Conservation (phyloP, 2,113 vertebrate genomes). For the Peromyscus californicus region DNA sequence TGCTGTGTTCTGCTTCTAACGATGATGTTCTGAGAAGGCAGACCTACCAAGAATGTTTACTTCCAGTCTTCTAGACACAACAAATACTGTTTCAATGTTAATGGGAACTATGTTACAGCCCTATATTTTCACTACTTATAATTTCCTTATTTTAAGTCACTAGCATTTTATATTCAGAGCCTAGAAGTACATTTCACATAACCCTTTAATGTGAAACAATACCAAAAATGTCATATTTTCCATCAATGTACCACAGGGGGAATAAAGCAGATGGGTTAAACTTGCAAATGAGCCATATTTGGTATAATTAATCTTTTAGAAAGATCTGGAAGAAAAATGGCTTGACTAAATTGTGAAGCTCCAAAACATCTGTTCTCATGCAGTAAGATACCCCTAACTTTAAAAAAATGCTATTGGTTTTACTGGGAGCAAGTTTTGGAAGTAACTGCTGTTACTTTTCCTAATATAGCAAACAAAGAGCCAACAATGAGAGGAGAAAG, state of each 20-base stretch:
- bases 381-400: background rate
- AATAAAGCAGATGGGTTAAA: background rate
- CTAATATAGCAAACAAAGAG: background rate
- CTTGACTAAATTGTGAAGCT: background rate
- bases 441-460: background rate
- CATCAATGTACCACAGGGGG: background rate
- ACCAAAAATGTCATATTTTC: background rate
- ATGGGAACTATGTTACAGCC: background rate
- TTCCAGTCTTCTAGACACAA: background rate
- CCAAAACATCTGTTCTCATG: background rate
- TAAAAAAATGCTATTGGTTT: background rate
- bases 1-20: background rate
- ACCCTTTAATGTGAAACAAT: background rate
- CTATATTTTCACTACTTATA: background rate
- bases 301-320: background rate
- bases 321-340: background rate
- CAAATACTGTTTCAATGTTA: background rate
- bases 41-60: background rate
- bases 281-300: background rate
- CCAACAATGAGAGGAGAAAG: background rate
- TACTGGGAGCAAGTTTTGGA: background rate
- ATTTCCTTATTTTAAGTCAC: background rate
- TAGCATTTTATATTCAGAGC: background rate
- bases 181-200: background rate
- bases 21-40: background rate